Percentiles rank a stretch among this genome's conserved stretches.
Conservation (phyloP, 2,797 vertebrate genomes). For the Gorsachius magnificus region DNA sequence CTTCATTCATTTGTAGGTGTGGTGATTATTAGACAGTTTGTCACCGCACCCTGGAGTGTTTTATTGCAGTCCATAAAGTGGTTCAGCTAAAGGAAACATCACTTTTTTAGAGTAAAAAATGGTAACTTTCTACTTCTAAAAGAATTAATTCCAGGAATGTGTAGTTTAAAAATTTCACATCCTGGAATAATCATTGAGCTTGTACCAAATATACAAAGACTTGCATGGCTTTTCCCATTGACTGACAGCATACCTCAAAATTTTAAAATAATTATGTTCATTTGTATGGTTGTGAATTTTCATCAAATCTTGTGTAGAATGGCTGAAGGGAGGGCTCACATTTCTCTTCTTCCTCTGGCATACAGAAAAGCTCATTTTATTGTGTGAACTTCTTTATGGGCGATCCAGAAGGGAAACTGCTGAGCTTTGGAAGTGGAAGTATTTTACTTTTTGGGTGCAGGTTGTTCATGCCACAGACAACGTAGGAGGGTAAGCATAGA, state of each 20-base stretch:
- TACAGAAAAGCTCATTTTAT: conserved; percentile 8
- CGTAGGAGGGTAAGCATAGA: not conserved
- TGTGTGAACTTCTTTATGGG: conserved; percentile 20
- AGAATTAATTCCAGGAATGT: not conserved
- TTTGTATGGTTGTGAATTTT: not conserved
- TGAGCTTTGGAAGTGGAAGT: not conserved
- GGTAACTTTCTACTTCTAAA: not conserved
- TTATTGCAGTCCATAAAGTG: conserved; percentile 7
- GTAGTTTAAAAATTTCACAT: not conserved
- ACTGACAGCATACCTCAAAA: not conserved
- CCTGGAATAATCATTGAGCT: not conserved
- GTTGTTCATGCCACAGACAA: not conserved
- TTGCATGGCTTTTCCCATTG: not conserved
- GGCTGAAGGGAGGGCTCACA: not conserved
- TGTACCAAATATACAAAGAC: not conserved
- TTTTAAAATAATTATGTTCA: not conserved
- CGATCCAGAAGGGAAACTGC: conserved; percentile 1
- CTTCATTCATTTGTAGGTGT: conserved; percentile 49
- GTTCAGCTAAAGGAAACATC: conserved; percentile 27
- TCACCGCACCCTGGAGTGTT: conserved; percentile 38
- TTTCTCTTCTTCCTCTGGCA: not conserved
- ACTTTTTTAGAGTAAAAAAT: not conserved
- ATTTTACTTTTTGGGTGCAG: not conserved
- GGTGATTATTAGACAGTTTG: conserved; percentile 35
- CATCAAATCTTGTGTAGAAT: not conserved